These are phyloP conservation scores for Chiloscyllium plagiosum DNA, from an alignment of 2,113 vertebrate species.

Conservation along the genomic window DNA sequence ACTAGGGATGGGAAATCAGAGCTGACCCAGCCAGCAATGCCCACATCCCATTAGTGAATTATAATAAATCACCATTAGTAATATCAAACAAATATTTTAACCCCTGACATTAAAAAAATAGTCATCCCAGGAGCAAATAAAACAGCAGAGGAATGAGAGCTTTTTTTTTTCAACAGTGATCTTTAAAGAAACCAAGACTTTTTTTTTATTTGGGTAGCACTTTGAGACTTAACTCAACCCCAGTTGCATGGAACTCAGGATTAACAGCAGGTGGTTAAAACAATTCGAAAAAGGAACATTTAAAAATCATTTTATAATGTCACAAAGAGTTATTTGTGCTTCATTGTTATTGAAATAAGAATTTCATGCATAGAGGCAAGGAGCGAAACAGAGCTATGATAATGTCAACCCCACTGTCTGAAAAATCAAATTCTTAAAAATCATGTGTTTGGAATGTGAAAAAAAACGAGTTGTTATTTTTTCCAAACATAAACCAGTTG, in stretches of 20 bases:
- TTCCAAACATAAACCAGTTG: neutral
- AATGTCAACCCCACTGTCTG: neutral
- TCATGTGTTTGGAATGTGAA: neutral
- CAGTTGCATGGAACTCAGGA: neutral
- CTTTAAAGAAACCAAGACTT: neutral
- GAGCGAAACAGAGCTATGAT: neutral
- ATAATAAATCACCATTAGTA: no score
- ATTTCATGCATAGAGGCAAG: neutral
- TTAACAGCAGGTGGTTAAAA: neutral
- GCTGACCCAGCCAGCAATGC: no score
- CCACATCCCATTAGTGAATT: no score
- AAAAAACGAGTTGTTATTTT: neutral
- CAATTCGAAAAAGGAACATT: neutral
- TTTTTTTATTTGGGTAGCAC: neutral
- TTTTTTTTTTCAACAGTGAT: neutral
- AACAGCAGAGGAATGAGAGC: neutral
- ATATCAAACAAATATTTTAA: neutral
- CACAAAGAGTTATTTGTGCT: neutral
- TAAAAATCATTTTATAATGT: no score
- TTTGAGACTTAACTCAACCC: neutral
- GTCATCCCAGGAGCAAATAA: no score
- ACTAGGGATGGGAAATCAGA: no score
- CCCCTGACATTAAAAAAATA: no score
- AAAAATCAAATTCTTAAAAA: neutral
- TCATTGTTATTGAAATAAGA: neutral